phyloP scores from a whole-genome alignment of 2,797 vertebrate genomes.

The Urocyon cinereoargenteus region DNA sequence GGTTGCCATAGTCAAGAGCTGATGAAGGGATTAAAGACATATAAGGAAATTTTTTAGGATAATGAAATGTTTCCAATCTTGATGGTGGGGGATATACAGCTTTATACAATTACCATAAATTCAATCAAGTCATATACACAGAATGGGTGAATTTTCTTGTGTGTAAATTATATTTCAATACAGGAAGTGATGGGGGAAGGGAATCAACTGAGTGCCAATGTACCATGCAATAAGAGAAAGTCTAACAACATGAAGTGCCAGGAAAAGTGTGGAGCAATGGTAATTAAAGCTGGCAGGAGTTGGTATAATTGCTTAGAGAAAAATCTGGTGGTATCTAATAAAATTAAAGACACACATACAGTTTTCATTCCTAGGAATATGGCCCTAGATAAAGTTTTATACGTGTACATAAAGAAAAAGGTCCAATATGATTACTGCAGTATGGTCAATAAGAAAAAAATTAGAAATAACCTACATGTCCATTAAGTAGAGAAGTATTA shows the following conservation, averaged over 20 bases:
- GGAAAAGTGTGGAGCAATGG: background rate
- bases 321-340: background rate
- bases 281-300: background rate
- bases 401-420: background rate
- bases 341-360: background rate
- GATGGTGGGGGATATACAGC: background rate
- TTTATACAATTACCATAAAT: background rate
- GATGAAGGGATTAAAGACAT: background rate
- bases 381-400: slow-evolving; percentile 16
- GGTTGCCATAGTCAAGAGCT: background rate
- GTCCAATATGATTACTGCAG: background rate
- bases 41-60: background rate
- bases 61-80: background rate
- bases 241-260: background rate
- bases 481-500: slow-evolving; percentile 37
- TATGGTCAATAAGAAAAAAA: background rate
- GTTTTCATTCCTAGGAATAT: background rate
- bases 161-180: slow-evolving; percentile 30
- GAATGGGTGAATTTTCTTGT: background rate
- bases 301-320: background rate
- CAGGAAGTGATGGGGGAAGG: background rate
- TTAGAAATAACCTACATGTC: background rate
- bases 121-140: background rate
- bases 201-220: background rate
- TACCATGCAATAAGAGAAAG: background rate